These are phyloP conservation scores for Drosophila rhopaloa DNA, from an alignment of 1,140 invertebrate genomes.

Conservation along the genomic window DNA sequence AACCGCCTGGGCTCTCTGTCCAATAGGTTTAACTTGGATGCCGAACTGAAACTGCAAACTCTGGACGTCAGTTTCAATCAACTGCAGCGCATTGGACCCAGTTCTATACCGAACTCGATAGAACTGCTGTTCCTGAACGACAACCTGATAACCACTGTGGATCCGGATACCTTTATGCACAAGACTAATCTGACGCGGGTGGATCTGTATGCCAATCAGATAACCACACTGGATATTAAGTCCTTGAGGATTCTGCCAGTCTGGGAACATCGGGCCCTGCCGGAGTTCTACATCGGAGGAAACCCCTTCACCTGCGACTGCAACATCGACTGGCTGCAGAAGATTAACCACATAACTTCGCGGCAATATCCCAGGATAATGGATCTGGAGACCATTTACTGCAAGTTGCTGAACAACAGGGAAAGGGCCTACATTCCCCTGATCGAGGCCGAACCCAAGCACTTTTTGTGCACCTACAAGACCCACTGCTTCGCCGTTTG, in stretches of 20 bases:
- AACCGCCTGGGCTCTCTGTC: conserved; percentile 93
- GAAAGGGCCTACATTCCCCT: conserved; percentile 92
- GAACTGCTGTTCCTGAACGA: conserved; percentile 93
- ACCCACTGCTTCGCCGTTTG: conserved; percentile 96
- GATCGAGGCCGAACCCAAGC: conserved; percentile 92
- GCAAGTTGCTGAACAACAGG: conserved; percentile 93
- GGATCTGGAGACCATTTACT: conserved; percentile 96
- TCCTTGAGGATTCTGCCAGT: conserved; percentile 90
- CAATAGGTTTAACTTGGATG: conserved; percentile 90
- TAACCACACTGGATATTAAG: conserved; percentile 92
- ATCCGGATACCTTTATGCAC: conserved; percentile 92
- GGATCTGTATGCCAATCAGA: conserved; percentile 94
- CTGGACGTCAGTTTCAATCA: conserved; percentile 94
- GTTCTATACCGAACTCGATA: conserved; percentile 90
- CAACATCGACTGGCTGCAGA: conserved; percentile 94
- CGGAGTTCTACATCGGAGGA: conserved; percentile 94
- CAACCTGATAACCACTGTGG: conserved; percentile 91
- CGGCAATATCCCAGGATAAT: conserved; percentile 94
- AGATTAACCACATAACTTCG: conserved; percentile 90
- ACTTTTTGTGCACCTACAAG: conserved; percentile 96
- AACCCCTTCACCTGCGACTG: conserved; percentile 95
- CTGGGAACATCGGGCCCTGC: conserved; percentile 88
- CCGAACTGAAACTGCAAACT: conserved; percentile 89
- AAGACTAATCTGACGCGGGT: conserved; percentile 93
- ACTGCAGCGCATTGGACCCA: conserved; percentile 89